Conservation (phyloP, 2,113 vertebrate genomes). For the Tragelaphus strepsiceros region DNA sequence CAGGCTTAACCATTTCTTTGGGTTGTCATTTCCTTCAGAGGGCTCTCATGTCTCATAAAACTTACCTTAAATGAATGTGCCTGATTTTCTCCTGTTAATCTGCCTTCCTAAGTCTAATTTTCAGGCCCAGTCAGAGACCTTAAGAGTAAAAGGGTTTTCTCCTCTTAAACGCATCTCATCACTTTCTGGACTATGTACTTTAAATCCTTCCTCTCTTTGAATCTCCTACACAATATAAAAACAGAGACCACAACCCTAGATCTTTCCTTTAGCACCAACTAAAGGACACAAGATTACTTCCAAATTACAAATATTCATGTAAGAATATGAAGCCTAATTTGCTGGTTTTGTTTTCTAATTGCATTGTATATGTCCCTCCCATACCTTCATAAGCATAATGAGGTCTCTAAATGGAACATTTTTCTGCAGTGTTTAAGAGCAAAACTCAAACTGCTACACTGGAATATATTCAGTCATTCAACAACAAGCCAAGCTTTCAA, state of each 20-base stretch:
- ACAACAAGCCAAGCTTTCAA: constrained; percentile 71
- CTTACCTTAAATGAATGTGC: not conserved
- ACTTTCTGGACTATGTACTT: not conserved
- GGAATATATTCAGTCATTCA: constrained; percentile 69
- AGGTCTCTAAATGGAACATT: constrained; percentile 49
- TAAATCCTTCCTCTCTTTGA: not conserved
- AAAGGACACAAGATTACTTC: not conserved
- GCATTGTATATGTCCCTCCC: not conserved
- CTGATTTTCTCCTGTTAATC: not conserved
- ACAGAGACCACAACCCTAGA: not conserved
- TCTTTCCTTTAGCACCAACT: not conserved
- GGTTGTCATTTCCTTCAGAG: not conserved
- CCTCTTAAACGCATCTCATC: not conserved
- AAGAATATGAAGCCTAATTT: constrained; percentile 25
- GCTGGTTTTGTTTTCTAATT: constrained; percentile 43
- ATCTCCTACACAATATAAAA: not conserved
- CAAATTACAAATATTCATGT: constrained; percentile 43
- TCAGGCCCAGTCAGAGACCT: not conserved
- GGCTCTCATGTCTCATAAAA: not conserved
- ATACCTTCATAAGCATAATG: constrained; percentile 3
- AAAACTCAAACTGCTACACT: constrained; percentile 62
- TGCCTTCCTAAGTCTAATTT: not conserved
- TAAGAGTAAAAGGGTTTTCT: not conserved
- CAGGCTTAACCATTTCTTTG: not conserved
- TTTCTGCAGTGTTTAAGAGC: constrained; percentile 60